These are phyloP conservation scores for Melitaea athalia DNA, from an alignment of 2,888 invertebrate genomes.

Conservation along the genomic window DNA sequence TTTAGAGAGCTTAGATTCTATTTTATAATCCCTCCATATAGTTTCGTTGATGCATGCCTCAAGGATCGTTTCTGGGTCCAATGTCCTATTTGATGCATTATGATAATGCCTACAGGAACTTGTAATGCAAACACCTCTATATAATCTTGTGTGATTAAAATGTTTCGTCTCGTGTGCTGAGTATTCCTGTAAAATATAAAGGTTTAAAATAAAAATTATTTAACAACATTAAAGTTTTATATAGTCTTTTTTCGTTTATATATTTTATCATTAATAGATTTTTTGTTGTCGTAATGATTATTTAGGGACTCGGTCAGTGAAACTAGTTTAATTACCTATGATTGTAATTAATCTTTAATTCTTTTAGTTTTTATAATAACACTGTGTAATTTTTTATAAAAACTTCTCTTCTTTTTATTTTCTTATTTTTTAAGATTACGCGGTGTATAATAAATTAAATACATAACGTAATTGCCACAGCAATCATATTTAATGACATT, in stretches of 20 bases:
- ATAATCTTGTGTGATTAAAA: conserved; percentile 69
- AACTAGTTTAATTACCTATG: too few species aligned
- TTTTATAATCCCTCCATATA: conserved; percentile 54
- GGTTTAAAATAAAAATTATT: too few species aligned
- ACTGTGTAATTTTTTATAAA: too few species aligned
- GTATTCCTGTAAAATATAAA: conserved; percentile 54
- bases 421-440: background rate
- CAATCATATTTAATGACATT: background rate
- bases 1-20: conserved; percentile 56
- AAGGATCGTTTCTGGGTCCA: conserved; percentile 54
- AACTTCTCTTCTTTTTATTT: too few species aligned
- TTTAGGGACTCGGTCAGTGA: too few species aligned
- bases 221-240: background rate
- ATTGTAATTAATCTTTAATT: too few species aligned
- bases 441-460: background rate
- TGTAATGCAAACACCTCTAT: conserved; percentile 67
- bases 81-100: conserved; percentile 42
- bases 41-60: conserved; percentile 65
- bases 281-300: too few species aligned
- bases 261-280: background rate
- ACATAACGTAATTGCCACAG: background rate
- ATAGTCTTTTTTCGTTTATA: background rate
- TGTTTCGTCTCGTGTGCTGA: conserved; percentile 64
- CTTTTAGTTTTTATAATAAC: too few species aligned
- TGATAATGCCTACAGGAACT: conserved; percentile 50